Base-by-base conservation (phyloP, 1,140 invertebrate genomes). In the Aporrectodea caliginosa region DNA sequence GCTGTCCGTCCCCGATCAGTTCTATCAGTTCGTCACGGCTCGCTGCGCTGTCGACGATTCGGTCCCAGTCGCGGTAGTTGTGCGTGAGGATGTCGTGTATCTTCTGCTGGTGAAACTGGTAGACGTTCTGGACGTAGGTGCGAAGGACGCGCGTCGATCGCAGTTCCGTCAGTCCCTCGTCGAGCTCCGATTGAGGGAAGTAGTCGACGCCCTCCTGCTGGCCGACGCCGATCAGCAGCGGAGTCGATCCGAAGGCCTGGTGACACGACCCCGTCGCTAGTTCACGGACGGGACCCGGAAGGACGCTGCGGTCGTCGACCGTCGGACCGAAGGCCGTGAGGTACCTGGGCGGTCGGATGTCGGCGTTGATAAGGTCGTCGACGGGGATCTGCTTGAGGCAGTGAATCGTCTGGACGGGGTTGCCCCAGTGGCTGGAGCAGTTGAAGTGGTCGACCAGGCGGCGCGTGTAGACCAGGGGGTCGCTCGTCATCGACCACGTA, bases 41-140 rank as follows among this genome's bases (percentile, higher is more conserved):
- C 88, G 94, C 94, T 82, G 95, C 93, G 31, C 95, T 95, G 91
- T 97, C 94, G 84, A 95, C 94, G 12, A 95, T 92, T 33, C 71
- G 91, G 85, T 97, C 95, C 96, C 96, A 98, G 86, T 98, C 96
- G 1, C 95, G 98, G 88, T 99, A 99, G 86, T 98, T 95, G 88
- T 98, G 98, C 82, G 98, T 93, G 32, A 97, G 93, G 68, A 97
- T 98, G 84, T 97, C 95, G 89, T 97, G 97, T 86, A 99, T 98
- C 88, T 99, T 97, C 84, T 95, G 96, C 81, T 97, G 91, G 87
- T 98, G 96, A 77, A 86, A 96, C 85, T 93, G 93, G n/a, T 93
- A 92, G 86, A 96, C 93, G 86, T 95, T 94, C 32, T 95, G 93
- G 69, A 92, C 90, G 85, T 98, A 95, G 12, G 96, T 98, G 82